Conservation (phyloP, 2,888 invertebrate genomes). For the Pasiphila rectangulata region DNA sequence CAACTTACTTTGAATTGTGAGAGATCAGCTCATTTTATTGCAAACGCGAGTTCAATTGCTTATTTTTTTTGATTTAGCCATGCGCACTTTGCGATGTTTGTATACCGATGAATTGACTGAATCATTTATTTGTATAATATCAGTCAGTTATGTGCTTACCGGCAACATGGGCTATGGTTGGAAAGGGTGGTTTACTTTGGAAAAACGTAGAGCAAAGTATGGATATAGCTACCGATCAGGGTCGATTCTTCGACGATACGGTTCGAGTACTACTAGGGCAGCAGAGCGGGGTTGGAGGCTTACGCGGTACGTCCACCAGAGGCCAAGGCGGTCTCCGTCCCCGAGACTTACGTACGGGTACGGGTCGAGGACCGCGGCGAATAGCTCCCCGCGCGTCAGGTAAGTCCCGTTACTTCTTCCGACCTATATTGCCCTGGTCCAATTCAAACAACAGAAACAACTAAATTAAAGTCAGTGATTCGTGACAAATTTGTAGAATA, state of each 20-base stretch:
- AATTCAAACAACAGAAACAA: conserved; percentile 10
- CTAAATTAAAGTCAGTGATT: conserved; percentile 9
- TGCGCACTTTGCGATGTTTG: conserved; percentile 14
- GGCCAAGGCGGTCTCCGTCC: conserved; percentile 65
- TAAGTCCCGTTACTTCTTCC: conserved; percentile 63
- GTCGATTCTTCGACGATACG: conserved; percentile 22
- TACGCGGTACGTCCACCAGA: conserved; percentile 52
- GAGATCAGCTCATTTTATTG: conserved; percentile 44
- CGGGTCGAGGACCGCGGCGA: conserved; percentile 63
- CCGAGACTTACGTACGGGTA: conserved; percentile 44
- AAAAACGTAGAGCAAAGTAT: conserved; percentile 15
- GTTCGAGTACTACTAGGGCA: conserved; percentile 55
- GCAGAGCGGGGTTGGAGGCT: conserved; percentile 56
- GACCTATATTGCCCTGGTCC: conserved; percentile 44
- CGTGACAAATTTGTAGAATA: conserved; percentile 7
- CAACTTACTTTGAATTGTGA: conserved; percentile 42
- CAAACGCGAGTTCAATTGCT: conserved; percentile 25
- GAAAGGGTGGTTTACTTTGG: conserved; percentile 12
- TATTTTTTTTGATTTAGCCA: conserved; percentile 25
- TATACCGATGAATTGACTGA: conserved; percentile 14
- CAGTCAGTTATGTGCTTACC: conserved; percentile 21
- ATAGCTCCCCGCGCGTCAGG: conserved; percentile 52
- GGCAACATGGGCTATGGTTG: conserved; percentile 20
- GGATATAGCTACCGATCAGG: conserved; percentile 19
- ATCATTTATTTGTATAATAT: conserved; percentile 2